These are phyloP conservation scores for Aphodius granarius DNA, from an alignment of 2,888 invertebrate genomes.

Conservation along the genomic window DNA sequence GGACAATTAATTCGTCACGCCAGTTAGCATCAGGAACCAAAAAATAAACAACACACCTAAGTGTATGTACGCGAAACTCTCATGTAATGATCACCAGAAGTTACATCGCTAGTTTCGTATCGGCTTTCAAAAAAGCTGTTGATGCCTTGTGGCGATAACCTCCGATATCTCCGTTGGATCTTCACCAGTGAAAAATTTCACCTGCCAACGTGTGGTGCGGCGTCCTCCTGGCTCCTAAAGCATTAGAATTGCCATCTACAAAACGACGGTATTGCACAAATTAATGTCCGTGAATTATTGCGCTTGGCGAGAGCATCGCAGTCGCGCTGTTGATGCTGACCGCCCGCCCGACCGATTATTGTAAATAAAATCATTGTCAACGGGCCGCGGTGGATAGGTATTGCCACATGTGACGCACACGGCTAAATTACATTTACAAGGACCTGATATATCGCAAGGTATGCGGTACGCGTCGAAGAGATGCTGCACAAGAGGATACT, in stretches of 20 bases:
- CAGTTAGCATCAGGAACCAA: background rate
- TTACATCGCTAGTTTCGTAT: background rate
- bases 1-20: background rate
- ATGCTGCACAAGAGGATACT: constrained; percentile 4
- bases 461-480: constrained; percentile 6
- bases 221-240: background rate
- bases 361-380: constrained; percentile 37
- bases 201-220: background rate
- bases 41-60: background rate
- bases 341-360: constrained; percentile 28
- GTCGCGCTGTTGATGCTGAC: no score
- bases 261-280: background rate
- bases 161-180: background rate
- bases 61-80: background rate
- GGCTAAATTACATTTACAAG: constrained; percentile 2
- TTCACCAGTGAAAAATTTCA: background rate
- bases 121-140: background rate
- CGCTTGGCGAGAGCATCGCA: background rate
- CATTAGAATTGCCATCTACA: background rate
- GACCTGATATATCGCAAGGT: constrained; percentile 1
- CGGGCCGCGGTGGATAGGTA: constrained; percentile 29
- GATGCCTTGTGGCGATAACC: background rate
- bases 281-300: background rate
- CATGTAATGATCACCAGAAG: background rate
- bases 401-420: constrained; percentile 27